phyloP scores from a whole-genome alignment of 1,140 invertebrate genomes.

The Danaus melanippus region DNA sequence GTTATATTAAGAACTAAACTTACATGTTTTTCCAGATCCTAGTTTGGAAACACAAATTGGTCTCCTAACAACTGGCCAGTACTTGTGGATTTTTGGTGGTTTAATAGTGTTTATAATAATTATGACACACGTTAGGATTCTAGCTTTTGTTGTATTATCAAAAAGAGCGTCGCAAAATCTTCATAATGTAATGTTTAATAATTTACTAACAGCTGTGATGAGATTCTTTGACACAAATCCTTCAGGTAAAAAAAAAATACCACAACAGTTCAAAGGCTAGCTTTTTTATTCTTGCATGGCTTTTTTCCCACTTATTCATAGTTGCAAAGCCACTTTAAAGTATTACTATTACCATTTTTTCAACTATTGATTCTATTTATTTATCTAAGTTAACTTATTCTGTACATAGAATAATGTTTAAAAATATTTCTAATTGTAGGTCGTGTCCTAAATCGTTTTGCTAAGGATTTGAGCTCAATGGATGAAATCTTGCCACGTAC shows the following conservation, averaged over 20 bases:
- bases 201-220: conserved; percentile 77
- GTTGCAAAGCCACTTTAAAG: too few species aligned
- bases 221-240: conserved; percentile 87
- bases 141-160: conserved; percentile 73
- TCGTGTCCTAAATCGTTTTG: conserved; percentile 73
- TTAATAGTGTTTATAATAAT: conserved; percentile 47
- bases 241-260: conserved; percentile 68
- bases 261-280: background rate
- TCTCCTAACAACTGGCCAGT: conserved; percentile 40
- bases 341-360: too few species aligned
- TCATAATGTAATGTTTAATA: conserved; percentile 78
- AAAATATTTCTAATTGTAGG: conserved; percentile 64
- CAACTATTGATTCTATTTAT: too few species aligned
- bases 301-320: too few species aligned
- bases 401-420: too few species aligned
- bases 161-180: conserved; percentile 76
- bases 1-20: background rate
- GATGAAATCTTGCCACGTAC: conserved; percentile 89
- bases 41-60: conserved; percentile 41
- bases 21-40: conserved; percentile 36
- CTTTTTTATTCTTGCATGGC: too few species aligned
- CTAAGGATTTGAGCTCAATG: conserved; percentile 76
- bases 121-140: conserved; percentile 48
- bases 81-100: conserved; percentile 39
- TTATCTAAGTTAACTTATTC: too few species aligned